A percentile compares a stretch with the other conserved stretches of the same genome.
These are phyloP conservation scores for Resseliella maxima DNA, from an alignment of 2,888 invertebrate genomes.

Conservation along the genomic window DNA sequence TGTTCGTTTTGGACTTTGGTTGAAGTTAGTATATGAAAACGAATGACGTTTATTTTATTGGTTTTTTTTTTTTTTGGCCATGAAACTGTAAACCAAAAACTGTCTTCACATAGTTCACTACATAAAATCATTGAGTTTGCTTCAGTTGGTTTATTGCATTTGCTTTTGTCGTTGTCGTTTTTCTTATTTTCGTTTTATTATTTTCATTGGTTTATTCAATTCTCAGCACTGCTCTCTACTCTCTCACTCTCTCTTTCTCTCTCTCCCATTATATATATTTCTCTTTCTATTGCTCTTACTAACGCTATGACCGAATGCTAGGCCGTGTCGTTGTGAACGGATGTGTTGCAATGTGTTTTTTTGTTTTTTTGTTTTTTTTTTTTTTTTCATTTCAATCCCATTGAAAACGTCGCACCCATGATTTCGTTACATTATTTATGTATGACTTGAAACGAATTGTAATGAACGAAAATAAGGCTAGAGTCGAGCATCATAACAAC, in stretches of 20 bases:
- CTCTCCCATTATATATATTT: not conserved
- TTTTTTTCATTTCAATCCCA: not conserved
- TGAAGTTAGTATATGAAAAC: no score
- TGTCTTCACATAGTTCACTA: not conserved
- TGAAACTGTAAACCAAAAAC: not conserved
- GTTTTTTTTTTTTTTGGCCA: not conserved
- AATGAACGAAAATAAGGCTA: conserved; percentile 33
- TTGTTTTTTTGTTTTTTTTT: no score
- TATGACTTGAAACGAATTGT: conserved; percentile 6
- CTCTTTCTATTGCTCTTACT: no score
- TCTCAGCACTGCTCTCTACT: not conserved
- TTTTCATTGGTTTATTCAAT: conserved; percentile 5
- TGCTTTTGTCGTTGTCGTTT: not conserved
- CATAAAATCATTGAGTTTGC: conserved; percentile 11
- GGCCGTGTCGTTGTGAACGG: not conserved
- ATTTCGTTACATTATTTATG: conserved; percentile 4
- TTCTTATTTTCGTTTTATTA: conserved; percentile 22
- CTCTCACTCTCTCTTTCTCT: not conserved
- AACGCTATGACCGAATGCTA: not conserved
- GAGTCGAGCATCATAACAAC: conserved; percentile 15
- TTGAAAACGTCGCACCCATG: conserved; percentile 15
- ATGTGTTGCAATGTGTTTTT: not conserved
- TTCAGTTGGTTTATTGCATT: conserved; percentile 16
- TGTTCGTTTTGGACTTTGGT: no score
- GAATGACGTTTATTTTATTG: no score